These are phyloP conservation scores for Cabera pusaria DNA, from an alignment of 2,888 invertebrate genomes.

Conservation along the genomic window DNA sequence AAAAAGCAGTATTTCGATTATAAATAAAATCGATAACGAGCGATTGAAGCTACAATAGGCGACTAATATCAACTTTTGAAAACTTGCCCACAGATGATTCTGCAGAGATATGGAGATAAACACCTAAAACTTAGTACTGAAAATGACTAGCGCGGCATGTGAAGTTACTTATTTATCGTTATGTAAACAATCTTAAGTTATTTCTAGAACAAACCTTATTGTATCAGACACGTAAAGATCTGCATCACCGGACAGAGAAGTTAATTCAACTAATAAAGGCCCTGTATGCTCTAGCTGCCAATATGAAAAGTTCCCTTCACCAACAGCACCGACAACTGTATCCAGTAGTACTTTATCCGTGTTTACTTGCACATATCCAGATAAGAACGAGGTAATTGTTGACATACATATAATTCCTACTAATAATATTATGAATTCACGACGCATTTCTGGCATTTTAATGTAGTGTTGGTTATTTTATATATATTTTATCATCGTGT, in stretches of 20 bases:
- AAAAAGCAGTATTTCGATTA: too few relatives aligned
- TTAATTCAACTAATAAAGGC: constrained; percentile 62
- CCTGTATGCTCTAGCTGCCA: constrained; percentile 72
- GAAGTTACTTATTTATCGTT: too few relatives aligned
- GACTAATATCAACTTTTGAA: too few relatives aligned
- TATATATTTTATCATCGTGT: background rate
- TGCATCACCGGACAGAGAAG: constrained; percentile 66
- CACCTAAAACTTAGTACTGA: too few relatives aligned
- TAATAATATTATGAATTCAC: constrained; percentile 64
- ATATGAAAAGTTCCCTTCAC: constrained; percentile 73
- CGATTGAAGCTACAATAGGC: too few relatives aligned
- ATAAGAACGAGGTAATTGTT: constrained; percentile 59
- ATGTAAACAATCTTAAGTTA: too few relatives aligned
- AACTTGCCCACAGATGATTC: too few relatives aligned
- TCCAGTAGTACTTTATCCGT: constrained; percentile 62
- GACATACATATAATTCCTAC: constrained; percentile 66
- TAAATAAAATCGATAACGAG: too few relatives aligned
- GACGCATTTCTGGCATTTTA: constrained; percentile 65
- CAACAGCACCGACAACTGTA: constrained; percentile 60
- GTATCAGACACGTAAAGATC: constrained; percentile 71
- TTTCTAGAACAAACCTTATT: constrained; percentile 48
- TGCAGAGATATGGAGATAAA: too few relatives aligned
- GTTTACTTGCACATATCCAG: constrained; percentile 53
- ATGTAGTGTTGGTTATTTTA: constrained; percentile 1
- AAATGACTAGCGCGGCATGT: too few relatives aligned